Conservation (phyloP, 2,797 vertebrate species). For the Sparus aurata region DNA sequence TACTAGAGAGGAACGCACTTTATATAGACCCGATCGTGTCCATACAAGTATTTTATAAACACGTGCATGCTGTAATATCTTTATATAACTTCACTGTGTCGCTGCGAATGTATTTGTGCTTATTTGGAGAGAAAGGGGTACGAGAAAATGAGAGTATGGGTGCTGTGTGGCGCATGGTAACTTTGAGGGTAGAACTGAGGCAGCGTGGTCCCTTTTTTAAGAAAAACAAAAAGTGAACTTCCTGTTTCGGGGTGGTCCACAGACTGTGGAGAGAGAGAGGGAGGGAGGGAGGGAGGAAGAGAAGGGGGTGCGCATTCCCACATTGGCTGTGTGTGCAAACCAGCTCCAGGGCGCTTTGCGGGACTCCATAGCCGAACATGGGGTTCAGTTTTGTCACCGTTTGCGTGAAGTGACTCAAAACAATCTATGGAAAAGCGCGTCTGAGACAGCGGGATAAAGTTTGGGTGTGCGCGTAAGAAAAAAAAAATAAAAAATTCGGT, state of each 20-base stretch:
- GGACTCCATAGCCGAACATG: constrained; percentile 84
- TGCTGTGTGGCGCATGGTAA: constrained; percentile 36
- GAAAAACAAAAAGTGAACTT: constrained; percentile 92
- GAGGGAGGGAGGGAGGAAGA: constrained; percentile 63
- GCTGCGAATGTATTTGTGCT: not conserved
- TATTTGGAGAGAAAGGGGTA: not conserved
- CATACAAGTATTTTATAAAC: constrained; percentile 22
- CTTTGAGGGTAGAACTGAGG: constrained; percentile 50
- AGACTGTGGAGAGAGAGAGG: constrained; percentile 85
- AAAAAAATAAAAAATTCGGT: constrained; percentile 55
- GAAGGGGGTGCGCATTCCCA: constrained; percentile 84
- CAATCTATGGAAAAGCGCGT: constrained; percentile 51
- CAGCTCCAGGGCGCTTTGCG: constrained; percentile 81
- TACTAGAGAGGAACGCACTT: constrained; percentile 50
- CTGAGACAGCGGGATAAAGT: constrained; percentile 69
- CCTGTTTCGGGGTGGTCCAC: constrained; percentile 94
- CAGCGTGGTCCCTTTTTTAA: constrained; percentile 80
- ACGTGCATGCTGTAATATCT: constrained; percentile 22
- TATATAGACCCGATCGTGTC: constrained; percentile 42
- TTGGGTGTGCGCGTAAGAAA: constrained; percentile 58
- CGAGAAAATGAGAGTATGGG: not conserved
- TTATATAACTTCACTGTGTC: constrained; percentile 34
- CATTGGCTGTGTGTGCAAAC: constrained; percentile 82
- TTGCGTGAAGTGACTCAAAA: constrained; percentile 61
- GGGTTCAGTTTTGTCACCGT: constrained; percentile 79